Conservation (phyloP, 2,113 vertebrate genomes). For the Abramis brama region DNA sequence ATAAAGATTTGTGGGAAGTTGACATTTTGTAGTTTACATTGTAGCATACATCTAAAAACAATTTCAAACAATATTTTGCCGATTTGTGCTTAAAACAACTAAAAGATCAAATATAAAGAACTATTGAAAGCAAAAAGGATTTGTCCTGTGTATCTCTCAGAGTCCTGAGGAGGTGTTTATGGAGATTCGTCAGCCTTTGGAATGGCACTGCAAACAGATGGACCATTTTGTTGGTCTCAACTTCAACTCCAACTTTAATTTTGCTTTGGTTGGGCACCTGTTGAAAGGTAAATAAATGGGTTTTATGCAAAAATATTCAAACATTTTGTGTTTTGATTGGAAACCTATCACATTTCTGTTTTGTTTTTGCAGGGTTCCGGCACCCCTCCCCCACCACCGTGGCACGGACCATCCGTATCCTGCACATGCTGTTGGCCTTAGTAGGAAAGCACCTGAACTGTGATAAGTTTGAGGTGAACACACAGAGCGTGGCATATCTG, state of each 20-base stretch:
- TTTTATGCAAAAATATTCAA: neutral
- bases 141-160: slow-evolving; percentile 65
- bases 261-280: slow-evolving; percentile 94
- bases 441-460: slow-evolving; percentile 96
- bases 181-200: slow-evolving; percentile 92
- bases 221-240: slow-evolving; percentile 98
- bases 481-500: slow-evolving; percentile 95
- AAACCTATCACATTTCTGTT: neutral
- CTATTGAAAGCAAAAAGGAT: neutral
- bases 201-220: slow-evolving; percentile 99
- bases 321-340: neutral
- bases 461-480: slow-evolving; percentile 98
- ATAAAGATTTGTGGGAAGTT: neutral
- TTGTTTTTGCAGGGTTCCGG: slow-evolving; percentile 82
- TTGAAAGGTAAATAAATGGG: slow-evolving; percentile 85
- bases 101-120: neutral
- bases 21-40: neutral
- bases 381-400: slow-evolving; percentile 93
- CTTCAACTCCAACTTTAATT: slow-evolving; percentile 97
- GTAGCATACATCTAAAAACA: neutral
- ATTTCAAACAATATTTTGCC: no score
- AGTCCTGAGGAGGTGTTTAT: slow-evolving; percentile 97
- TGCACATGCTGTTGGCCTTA: slow-evolving; percentile 90
- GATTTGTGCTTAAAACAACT: no score
- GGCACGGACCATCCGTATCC: slow-evolving; percentile 92